A percentile compares a stretch with the other conserved stretches of the same genome.
phyloP scores from a whole-genome alignment of 2,797 vertebrate species.

The Hypotaenidia okinawae region DNA sequence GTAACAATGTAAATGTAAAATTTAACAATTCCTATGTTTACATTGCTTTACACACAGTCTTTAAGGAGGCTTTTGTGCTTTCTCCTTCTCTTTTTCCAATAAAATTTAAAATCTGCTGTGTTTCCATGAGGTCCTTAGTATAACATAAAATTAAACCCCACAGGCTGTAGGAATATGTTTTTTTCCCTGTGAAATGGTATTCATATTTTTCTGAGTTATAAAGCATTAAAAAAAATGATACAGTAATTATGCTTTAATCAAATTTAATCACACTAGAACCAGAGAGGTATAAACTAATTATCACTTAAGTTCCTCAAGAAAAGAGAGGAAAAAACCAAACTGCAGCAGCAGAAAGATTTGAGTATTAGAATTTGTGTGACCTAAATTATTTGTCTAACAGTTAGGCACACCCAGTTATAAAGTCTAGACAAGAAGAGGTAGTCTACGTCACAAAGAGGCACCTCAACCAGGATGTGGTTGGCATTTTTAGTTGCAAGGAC shows the following conservation, averaged over 20 bases:
- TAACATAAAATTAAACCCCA: neutral
- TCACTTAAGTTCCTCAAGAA: neutral
- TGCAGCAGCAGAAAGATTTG: neutral
- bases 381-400: neutral
- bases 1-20: too few species aligned
- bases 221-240: neutral
- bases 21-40: neutral
- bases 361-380: neutral
- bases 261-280: neutral
- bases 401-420: neutral
- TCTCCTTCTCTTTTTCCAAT: neutral
- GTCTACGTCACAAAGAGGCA: neutral
- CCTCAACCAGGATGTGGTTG: neutral
- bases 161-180: neutral
- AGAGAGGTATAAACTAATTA: neutral
- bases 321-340: neutral
- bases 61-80: neutral
- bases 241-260: neutral
- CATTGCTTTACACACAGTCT: neutral
- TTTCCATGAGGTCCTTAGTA: neutral
- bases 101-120: neutral
- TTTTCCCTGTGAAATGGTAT: neutral
- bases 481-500: rapidly evolving
- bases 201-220: neutral
- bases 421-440: neutral